These are phyloP conservation scores for Rhinolophus sinicus DNA, from an alignment of 2,113 vertebrate genomes.

Conservation along the genomic window DNA sequence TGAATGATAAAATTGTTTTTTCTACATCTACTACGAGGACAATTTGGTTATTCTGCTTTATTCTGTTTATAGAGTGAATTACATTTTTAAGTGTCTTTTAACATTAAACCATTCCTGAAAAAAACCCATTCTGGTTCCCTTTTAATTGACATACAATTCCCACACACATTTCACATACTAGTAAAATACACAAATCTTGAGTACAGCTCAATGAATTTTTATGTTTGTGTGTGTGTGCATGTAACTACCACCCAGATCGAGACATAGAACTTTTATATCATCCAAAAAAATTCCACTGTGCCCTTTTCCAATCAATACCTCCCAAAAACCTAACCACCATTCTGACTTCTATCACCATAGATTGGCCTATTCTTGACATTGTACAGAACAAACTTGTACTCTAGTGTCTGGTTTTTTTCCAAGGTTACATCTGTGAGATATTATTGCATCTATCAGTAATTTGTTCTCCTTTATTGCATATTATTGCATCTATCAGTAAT, in stretches of 20 bases:
- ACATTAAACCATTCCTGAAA: not conserved
- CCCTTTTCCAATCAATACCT: not conserved
- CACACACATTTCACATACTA: not conserved
- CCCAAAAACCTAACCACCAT: not conserved
- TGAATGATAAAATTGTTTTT: not conserved
- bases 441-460: not conserved
- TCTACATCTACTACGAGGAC: not conserved
- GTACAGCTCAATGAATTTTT: not conserved
- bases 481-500: not conserved
- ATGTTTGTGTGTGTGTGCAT: not conserved
- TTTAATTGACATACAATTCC: not conserved
- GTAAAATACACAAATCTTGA: not conserved
- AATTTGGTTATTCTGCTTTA: slow-evolving; percentile 18
- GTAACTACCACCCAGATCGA: not conserved
- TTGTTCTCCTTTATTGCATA: too few species aligned
- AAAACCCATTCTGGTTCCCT: not conserved
- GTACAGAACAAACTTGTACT: not conserved
- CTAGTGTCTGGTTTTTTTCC: not conserved
- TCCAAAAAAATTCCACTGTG: not conserved
- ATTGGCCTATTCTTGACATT: not conserved
- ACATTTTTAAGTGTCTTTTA: slow-evolving; percentile 17
- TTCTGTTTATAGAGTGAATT: slow-evolving; percentile 27
- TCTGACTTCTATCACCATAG: not conserved
- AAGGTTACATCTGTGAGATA: not conserved
- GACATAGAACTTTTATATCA: not conserved